Base-by-base conservation (phyloP, 2,888 invertebrate genomes). In the Pristionchus entomophagus region DNA sequence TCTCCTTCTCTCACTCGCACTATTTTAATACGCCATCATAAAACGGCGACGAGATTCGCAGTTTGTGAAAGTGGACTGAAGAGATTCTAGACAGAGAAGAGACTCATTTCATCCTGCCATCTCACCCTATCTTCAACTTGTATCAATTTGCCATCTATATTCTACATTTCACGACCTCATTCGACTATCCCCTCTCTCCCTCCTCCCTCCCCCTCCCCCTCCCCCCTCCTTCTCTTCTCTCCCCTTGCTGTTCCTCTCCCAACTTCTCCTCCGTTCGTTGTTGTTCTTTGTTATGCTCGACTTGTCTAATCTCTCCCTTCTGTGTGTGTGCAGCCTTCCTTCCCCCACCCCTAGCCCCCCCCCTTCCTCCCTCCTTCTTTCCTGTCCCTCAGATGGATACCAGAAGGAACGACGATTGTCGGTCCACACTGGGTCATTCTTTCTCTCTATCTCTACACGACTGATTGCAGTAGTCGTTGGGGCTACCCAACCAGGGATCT, bases 211-310 rank as follows among this genome's bases (percentile, higher is more conserved):
- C n/a, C n/a, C n/a, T n/a, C n/a, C n/a, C n/a, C n/a, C 49, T 19
- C 51, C 29, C 29, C 49, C 12, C 45, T 41, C 49, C 5, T 26
- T 19, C 2, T 41, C 51, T 6, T 80, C 77, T 41, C 35, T 0
- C 41, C 32, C 49, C 41, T 80, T 10, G 8, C 12, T 35, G 22
- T 51, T 32, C 65, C 35, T 19, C 51, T 51, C 32, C 41, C 41
- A 41, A 41, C 73, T 73, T 45, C 45, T 41, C 73, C n/a, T 51
- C 35, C 78, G 22, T n/a, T 51, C 78, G 45, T 80, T 80, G 51
- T 49, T 80, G 78, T 80, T 80, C 78, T 80, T 80, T 80, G 78
- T 51, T 80, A 80, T 80, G 78, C 78, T 80, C 78, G 51, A 80
- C 78, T 51, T 49, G 51, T 80, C 78, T 80, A 80, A 80, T 80